phyloP scores from a whole-genome alignment of 30 jellyfish, hydroid and myxozoan species.

The Hydractinia echinata region DNA sequence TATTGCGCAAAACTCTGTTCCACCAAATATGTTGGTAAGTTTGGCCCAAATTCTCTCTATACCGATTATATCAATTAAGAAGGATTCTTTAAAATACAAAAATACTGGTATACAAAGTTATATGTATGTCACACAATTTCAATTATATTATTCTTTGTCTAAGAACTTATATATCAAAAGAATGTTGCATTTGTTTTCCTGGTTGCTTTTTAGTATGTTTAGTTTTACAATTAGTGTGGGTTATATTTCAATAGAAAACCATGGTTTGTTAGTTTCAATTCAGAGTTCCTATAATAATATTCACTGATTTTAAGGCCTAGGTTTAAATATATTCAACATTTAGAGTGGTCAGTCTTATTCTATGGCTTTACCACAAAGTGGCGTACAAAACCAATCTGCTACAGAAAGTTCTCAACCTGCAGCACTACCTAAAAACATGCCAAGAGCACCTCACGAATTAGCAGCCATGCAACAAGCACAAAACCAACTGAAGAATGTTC shows the following conservation, averaged over 20 bases:
- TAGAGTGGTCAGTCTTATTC: conserved; percentile 6
- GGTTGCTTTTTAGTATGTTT: too few relatives aligned
- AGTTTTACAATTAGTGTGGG: too few relatives aligned
- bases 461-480: conserved; percentile 23
- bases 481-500: not conserved
- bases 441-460: conserved; percentile 23
- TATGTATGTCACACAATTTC: too few relatives aligned
- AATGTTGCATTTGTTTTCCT: too few relatives aligned
- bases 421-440: not conserved
- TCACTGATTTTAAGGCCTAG: not conserved
- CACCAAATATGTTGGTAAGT: conserved; percentile 88
- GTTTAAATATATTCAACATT: not conserved
- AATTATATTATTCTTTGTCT: too few relatives aligned
- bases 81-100: not conserved
- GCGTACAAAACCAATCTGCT: not conserved
- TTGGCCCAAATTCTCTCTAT: not conserved
- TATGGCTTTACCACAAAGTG: not conserved
- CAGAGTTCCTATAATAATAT: too few relatives aligned
- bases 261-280: too few relatives aligned
- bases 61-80: not conserved
- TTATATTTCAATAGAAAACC: too few relatives aligned
- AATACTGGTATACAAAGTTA: not conserved
- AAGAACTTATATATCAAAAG: too few relatives aligned
- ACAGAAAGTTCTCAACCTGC: conserved; percentile 12
- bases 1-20: conserved; percentile 73